A percentile compares a stretch with the other conserved stretches of the same genome.
phyloP scores from a whole-genome alignment of 2,113 vertebrate genomes.

The Trochalopteron elliotii region DNA sequence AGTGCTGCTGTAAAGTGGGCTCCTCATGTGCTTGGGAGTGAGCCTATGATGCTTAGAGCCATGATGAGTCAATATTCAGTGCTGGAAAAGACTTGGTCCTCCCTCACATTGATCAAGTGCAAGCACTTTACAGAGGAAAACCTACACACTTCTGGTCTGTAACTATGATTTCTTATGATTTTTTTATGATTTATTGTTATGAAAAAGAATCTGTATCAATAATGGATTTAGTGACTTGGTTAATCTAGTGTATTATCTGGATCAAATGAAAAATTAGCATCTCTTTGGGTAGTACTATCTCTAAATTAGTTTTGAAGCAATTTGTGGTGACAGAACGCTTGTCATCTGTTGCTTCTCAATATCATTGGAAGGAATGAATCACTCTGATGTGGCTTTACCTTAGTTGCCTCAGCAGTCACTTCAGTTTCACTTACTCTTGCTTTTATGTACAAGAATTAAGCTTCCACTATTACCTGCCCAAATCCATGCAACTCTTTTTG shows the following conservation, averaged over 20 bases:
- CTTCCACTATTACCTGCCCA: not conserved
- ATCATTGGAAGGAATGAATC: not conserved
- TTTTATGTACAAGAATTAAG: not conserved
- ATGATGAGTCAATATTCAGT: not conserved
- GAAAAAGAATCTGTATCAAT: not conserved
- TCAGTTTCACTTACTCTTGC: not conserved
- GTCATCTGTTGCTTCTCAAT: not conserved
- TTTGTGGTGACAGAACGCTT: not conserved
- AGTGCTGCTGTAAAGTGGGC: not conserved
- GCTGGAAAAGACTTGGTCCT: not conserved
- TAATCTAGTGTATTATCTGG: not conserved
- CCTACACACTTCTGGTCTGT: not conserved
- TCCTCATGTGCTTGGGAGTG: not conserved
- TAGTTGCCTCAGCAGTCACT: not conserved
- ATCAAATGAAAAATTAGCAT: not conserved
- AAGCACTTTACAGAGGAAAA: not conserved
- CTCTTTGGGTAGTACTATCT: not conserved
- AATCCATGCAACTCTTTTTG: not conserved
- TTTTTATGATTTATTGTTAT: not conserved
- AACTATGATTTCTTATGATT: not conserved
- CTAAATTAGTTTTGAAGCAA: not conserved
- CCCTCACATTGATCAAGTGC: not conserved
- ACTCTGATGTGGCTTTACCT: not conserved
- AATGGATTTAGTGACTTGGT: not conserved
- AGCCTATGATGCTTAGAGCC: not conserved